Conservation (phyloP, 2,113 vertebrate species). For the Eulemur macaco region DNA sequence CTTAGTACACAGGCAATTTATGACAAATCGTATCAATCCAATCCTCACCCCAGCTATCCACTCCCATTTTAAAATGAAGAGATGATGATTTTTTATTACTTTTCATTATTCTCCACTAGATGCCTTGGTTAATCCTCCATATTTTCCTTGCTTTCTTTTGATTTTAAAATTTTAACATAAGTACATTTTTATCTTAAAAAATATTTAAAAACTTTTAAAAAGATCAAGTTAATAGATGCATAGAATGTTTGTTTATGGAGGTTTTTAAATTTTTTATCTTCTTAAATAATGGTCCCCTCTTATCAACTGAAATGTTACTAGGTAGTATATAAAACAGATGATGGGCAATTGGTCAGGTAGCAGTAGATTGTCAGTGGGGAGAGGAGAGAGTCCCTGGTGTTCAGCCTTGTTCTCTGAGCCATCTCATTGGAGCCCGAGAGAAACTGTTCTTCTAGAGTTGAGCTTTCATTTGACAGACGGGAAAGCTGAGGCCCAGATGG, state of each 20-base stretch:
- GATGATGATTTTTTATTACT: neutral
- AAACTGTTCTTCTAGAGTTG: neutral
- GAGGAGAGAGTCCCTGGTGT: neutral
- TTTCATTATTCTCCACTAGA: neutral
- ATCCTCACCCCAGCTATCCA: neutral
- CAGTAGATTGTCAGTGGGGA: neutral
- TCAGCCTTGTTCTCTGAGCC: neutral
- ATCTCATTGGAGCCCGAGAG: neutral
- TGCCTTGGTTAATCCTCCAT: neutral
- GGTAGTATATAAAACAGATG: neutral
- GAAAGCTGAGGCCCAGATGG: neutral
- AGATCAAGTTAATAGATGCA: neutral
- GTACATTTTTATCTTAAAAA: neutral
- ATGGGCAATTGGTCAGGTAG: neutral
- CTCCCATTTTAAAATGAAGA: neutral
- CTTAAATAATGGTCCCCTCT: neutral
- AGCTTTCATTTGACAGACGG: neutral
- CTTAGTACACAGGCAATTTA: neutral
- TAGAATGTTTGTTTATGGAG: neutral
- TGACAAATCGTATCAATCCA: neutral
- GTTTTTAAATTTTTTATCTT: neutral
- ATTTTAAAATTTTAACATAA: neutral
- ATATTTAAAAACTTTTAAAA: neutral
- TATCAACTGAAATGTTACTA: neutral
- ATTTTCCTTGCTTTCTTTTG: neutral